These are phyloP conservation scores for Gymnobelideus leadbeateri DNA, from an alignment of 2,113 vertebrate genomes.

Conservation along the genomic window DNA sequence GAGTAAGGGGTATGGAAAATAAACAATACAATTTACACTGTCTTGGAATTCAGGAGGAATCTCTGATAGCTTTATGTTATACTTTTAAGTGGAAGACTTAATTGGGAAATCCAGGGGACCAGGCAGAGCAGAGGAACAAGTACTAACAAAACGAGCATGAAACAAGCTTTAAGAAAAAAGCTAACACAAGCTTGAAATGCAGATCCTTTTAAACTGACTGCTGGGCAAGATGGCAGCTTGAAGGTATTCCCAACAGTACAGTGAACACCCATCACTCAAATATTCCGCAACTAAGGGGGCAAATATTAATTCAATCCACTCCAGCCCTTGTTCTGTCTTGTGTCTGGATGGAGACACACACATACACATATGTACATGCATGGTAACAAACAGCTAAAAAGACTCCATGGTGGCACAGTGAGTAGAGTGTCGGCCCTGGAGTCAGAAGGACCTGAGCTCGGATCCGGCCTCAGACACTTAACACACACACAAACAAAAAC, in stretches of 20 bases:
- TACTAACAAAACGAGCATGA: neutral
- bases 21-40: slow-evolving; percentile 8
- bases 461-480: too few species aligned
- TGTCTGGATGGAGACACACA: neutral
- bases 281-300: neutral
- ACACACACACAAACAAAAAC: too few species aligned
- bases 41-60: neutral
- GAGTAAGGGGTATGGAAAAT: neutral
- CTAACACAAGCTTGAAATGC: neutral
- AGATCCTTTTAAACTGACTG: neutral
- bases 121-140: neutral
- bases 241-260: neutral
- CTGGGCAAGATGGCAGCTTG: neutral
- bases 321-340: neutral
- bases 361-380: too few species aligned
- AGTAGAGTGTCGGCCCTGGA: too few species aligned
- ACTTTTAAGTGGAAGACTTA: neutral
- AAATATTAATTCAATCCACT: neutral
- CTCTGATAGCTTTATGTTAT: neutral
- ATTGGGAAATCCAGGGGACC: neutral
- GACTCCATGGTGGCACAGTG: too few species aligned
- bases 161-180: neutral
- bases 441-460: too few species aligned
- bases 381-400: neutral
- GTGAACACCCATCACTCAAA: neutral